A percentile compares a stretch with the other conserved stretches of the same genome.
phyloP scores from a whole-genome alignment of 2,888 invertebrate species.

The Dorcus parallelipipedus region DNA sequence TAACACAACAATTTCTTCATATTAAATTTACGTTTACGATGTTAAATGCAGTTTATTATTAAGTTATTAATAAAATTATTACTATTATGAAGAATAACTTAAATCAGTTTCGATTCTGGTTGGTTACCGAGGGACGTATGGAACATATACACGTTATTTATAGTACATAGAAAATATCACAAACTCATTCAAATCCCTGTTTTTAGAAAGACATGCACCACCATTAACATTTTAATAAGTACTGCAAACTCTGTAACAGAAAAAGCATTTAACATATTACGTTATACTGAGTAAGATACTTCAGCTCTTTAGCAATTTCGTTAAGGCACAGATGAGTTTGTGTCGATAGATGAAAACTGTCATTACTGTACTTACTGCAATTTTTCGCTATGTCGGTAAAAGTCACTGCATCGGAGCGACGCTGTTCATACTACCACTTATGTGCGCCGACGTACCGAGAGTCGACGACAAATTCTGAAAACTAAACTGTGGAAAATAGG shows the following conservation, averaged over 20 bases:
- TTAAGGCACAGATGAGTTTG: neutral
- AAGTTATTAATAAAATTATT: too few species aligned
- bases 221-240: conserved; percentile 1
- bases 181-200: conserved; percentile 10
- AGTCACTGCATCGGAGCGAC: conserved; percentile 29
- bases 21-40: too few species aligned
- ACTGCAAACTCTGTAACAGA: conserved; percentile 1
- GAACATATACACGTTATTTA: neutral
- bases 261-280: neutral
- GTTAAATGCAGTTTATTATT: too few species aligned
- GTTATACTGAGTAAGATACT: neutral
- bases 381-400: conserved; percentile 1
- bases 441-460: conserved; percentile 60
- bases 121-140: too few species aligned
- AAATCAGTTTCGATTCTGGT: too few species aligned
- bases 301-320: neutral
- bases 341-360: too few species aligned
- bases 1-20: too few species aligned
- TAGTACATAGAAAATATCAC: conserved; percentile 10
- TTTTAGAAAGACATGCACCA: conserved; percentile 7
- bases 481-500: conserved; percentile 78
- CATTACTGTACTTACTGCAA: neutral
- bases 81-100: too few species aligned
- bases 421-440: conserved; percentile 59
- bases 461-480: conserved; percentile 70